Base-by-base conservation (phyloP, 2,888 invertebrate species). In the Cephalotes varians region DNA sequence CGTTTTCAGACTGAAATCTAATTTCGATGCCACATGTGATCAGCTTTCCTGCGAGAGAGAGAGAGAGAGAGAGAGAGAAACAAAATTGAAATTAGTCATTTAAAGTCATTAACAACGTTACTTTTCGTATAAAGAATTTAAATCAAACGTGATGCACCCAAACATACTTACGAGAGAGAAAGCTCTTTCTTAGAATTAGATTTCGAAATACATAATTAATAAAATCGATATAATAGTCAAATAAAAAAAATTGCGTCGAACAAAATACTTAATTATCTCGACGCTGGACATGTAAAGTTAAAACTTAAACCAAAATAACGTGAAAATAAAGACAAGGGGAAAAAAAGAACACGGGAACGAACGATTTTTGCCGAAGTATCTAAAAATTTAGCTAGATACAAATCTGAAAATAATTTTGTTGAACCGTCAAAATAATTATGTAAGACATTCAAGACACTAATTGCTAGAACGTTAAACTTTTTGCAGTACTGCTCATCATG, bases 241-340 rank as follows among this genome's bases (percentile, higher is more conserved):
- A 18, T n/a, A n/a, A 34, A 40, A 54, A 28, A 15, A 62, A 62
- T 34, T 25, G 67, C 67, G 56, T 56, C 67, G 44, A 67, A 65
- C 67, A 56, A 67, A 69, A 56, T 15, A 25, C 18, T 12, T 77
- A 44, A 51, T 77, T 56, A 67, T 65, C 54, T 54, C 77, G 31
- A 67, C 54, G 44, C 62, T 62, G 51, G 37, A 18, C 12, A 12
- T 7, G 40, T 37, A 10, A 40, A 49, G 31, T 71, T 4, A 49
- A 65, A 65, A 54, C 4, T 18, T 15, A 2, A n/a, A 40, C 1
- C 1, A 6, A 62, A 64, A 15, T 21, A 21, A 10, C 2, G 15
- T 4, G n/a, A 44, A 18, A 28, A 15, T 34, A 15, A 10, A 51
- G 2, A 15, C 47, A 54, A 25, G 15, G 10, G 1, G n/a, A 65